phyloP scores from a whole-genome alignment of 2,797 vertebrate genomes.

The Labeo calbasu region DNA sequence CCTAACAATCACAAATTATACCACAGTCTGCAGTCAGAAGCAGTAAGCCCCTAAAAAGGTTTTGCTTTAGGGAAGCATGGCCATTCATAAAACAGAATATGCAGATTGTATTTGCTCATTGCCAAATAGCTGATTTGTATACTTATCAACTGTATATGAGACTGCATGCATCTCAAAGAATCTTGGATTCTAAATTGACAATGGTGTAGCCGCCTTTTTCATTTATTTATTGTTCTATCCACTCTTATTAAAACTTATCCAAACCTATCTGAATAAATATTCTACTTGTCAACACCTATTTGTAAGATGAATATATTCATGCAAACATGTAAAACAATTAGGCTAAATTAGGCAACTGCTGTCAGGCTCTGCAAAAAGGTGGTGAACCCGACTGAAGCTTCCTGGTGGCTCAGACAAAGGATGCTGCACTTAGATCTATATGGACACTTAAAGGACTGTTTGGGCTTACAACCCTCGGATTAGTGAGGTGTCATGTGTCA shows the following conservation, averaged over 20 bases:
- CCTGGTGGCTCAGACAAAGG: slow-evolving; percentile 73
- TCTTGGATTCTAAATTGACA: neutral
- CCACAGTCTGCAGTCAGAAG: slow-evolving; percentile 24
- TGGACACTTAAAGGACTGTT: slow-evolving; percentile 69
- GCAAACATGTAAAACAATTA: slow-evolving; percentile 38
- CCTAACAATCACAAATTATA: slow-evolving; percentile 58
- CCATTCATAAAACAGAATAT: neutral
- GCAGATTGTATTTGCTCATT: neutral
- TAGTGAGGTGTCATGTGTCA: slow-evolving; percentile 77
- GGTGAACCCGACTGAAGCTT: slow-evolving; percentile 62
- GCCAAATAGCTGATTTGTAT: neutral
- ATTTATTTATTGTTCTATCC: neutral
- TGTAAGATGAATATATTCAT: neutral
- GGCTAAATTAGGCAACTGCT: slow-evolving; percentile 48
- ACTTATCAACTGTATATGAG: neutral
- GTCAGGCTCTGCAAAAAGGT: slow-evolving; percentile 48
- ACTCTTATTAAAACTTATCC: neutral
- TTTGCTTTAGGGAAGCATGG: neutral
- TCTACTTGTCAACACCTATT: slow-evolving; percentile 19
- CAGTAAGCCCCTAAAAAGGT: slow-evolving; percentile 12
- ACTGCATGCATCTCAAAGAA: neutral
- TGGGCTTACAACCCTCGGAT: slow-evolving; percentile 73
- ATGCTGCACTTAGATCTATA: slow-evolving; percentile 65
- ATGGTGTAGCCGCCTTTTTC: neutral
- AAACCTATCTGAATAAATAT: neutral